phyloP scores from a whole-genome alignment of 1,140 invertebrate species.

The Pteromalus puparum region DNA sequence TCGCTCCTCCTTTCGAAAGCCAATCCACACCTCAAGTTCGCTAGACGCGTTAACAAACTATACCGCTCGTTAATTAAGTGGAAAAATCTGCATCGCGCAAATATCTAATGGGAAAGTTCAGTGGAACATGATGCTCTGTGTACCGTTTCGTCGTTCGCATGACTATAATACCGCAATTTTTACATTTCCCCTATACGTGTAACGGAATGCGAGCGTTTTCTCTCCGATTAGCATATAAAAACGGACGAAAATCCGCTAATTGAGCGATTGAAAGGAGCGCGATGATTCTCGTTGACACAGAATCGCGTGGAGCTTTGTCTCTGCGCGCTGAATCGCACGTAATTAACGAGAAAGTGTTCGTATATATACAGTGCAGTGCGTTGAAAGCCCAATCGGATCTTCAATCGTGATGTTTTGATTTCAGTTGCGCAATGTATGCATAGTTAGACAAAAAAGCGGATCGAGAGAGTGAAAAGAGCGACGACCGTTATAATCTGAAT shows the following conservation, averaged over 20 bases:
- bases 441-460: no score
- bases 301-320: background rate
- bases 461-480: no score
- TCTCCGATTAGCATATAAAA: background rate
- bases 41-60: background rate
- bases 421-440: no score
- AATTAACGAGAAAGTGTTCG: no score
- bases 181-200: background rate
- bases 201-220: background rate
- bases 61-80: background rate
- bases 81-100: background rate
- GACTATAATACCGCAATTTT: background rate
- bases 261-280: background rate
- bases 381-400: background rate
- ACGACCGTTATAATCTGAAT: background rate
- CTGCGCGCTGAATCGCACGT: background rate
- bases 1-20: no score
- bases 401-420: background rate
- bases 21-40: background rate
- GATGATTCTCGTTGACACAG: slow-evolving; percentile 20
- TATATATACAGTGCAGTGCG: background rate
- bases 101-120: background rate
- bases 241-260: slow-evolving; percentile 3
- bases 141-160: background rate
- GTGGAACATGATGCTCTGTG: no score